Base-by-base conservation (phyloP, 2,113 vertebrate species). In the Syrmaticus mikado region DNA sequence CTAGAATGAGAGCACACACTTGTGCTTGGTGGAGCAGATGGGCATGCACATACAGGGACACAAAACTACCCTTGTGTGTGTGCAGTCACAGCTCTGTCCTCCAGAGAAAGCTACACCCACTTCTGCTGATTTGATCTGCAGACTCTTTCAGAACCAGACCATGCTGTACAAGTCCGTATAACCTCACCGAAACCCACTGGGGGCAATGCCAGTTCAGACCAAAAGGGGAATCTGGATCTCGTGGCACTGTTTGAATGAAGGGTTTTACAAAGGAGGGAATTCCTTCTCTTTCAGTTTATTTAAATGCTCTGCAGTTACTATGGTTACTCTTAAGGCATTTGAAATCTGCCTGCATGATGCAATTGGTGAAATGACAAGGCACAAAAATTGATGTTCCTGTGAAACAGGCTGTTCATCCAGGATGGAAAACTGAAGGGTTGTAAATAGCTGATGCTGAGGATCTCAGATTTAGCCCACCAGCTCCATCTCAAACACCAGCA, bases 281-380 rank as follows among this genome's bases (percentile, higher is more conserved):
- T 97, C 96, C 95, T 96, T 94, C 93, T 86, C 92, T 87, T 96
- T 92, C 94, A 94, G 93, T 82, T 95, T 84, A 95, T 96, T 96
- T 92, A 95, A 97, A 96, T 92, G 84, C 76, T 38, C 90, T 73
- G 73, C 91, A 67, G 96, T 97, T 97, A 72, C 96, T 87, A 97
- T 97, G 96, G 97, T 97, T 96, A 97, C 96, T 93, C 84, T 76
- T 84, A 88, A 96, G 92, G 92, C 92, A 96, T 93, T 55, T 81
- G 81, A 91, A 94, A 93, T 92, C 90, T 71, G 66, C 89, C 84
- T 93, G 82, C 82, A 90, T 94, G 96, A 97, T 93, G 94, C 90
- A 96, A 95, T 90, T 85, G 91, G 90, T 83, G 86, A 94, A 97
- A 96, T 96, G 95, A 97, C 94, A 95, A 96, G 79, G 94, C 95